Percentiles rank a stretch among this genome's conserved stretches.
Evolutionary conservation across 2,113 vertebrate genomes (phyloP).

Genomic region (Orthonyx spaldingii): DNA sequence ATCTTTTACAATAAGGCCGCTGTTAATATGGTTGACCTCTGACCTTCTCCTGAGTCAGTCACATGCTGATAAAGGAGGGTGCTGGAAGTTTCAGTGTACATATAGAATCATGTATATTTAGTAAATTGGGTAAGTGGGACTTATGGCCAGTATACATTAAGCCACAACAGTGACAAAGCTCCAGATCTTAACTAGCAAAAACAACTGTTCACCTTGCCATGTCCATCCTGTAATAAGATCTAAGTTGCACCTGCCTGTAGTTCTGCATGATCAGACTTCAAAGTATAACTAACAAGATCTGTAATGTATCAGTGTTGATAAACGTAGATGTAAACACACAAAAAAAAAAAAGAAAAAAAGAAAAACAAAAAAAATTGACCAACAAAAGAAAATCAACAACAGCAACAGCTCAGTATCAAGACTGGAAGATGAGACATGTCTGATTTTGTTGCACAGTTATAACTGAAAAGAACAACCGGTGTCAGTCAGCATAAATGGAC

Average conservation of each 20-base stretch:
- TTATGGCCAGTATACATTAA: conserved; percentile 88
- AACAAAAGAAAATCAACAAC: conserved; percentile 17
- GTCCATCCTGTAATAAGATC: conserved; percentile 71
- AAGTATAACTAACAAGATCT: conserved; percentile 57
- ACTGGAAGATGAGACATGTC: conserved; percentile 29
- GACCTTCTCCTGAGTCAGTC: conserved; percentile 25
- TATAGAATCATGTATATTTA: conserved; percentile 85
- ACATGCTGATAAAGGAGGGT: neutral
- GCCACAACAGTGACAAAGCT: conserved; percentile 56
- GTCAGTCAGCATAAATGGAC: conserved; percentile 20
- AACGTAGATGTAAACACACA: conserved; percentile 22
- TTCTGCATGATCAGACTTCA: conserved; percentile 84
- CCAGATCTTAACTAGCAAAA: conserved; percentile 34
- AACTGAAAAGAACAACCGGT: neutral
- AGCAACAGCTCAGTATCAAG: conserved; percentile 22
- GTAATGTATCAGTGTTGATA: conserved; percentile 64
- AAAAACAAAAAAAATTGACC: neutral
- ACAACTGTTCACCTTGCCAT: conserved; percentile 82
- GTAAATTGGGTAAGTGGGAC: conserved; percentile 83
- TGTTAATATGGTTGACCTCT: conserved; percentile 29
- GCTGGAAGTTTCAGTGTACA: conserved; percentile 72
- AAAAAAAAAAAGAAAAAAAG: neutral
- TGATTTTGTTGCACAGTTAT: conserved; percentile 13
- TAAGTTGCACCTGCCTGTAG: conserved; percentile 83
- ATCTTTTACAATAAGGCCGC: conserved; percentile 10